Base-by-base conservation (phyloP, 2,797 vertebrate genomes). In the Fratercula arctica region DNA sequence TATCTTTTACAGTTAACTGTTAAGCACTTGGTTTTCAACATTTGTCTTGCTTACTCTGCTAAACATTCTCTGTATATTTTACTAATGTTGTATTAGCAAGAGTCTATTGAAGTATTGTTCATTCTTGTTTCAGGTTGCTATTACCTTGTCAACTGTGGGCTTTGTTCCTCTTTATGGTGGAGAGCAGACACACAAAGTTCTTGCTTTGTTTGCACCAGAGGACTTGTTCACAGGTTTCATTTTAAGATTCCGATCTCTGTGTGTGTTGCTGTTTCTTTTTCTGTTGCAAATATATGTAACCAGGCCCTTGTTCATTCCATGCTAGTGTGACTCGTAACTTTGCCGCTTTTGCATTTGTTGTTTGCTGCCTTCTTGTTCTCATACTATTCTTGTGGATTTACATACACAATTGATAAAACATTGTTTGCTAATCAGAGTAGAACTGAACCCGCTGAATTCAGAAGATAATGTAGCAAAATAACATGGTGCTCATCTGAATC, bases 91-190 rank as follows among this genome's bases (percentile, higher is more conserved):
- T 82, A 16, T 61, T 78, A 79, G 63, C 35, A 67, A 37, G 16
- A 85, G 23, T 88, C 73, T 56, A 56, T 21, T 56, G 54, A 56
- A 13, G 54, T 46, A 94, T 90, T 84, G 73, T 88, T 46, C 72
- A 25, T 82, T 96, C 66, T 93, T 87, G 46, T 96, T 97, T 92
- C 95, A 98, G 98, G 94, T 98, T 91, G 98, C 97, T 45, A 98
- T 99, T 86, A 95, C 94, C 63, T 96, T 98, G 51, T 98, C 98
- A 94, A 98, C 97, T 63, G 98, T 98, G 87, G 98, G 98, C 63
- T 98, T 98, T 84, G 95, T 98, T 43, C 98, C 98, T 63, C 98
- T 99, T 54, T 99, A 98, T 97, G 99, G 98, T 95, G 96, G 76
- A 66, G 96, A 97, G 91, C 96, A 97, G 87, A 97, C 96, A 43